These are phyloP conservation scores for Rhagium mordax DNA, from an alignment of 2,888 invertebrate genomes.

Conservation along the genomic window DNA sequence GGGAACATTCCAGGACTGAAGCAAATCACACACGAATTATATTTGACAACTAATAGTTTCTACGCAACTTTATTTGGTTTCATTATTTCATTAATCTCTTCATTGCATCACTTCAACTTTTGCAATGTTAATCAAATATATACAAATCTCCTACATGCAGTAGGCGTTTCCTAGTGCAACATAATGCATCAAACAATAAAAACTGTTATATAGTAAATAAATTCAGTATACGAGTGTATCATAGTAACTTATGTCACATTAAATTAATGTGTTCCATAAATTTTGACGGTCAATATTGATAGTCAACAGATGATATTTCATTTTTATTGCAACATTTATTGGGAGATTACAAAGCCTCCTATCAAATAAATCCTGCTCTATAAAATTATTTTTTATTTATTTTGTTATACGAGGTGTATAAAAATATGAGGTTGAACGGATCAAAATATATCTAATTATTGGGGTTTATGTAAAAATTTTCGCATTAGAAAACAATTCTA, in stretches of 20 bases:
- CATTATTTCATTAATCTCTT: too few species aligned
- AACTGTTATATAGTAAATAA: conserved; percentile 10
- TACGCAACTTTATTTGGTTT: too few species aligned
- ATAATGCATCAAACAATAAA: conserved; percentile 1
- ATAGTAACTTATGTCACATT: conserved; percentile 2
- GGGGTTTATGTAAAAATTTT: too few species aligned
- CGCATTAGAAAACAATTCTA: too few species aligned
- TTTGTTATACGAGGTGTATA: too few species aligned
- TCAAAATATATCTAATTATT: too few species aligned
- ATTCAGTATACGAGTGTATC: background rate
- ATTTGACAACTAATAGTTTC: too few species aligned
- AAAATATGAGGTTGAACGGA: too few species aligned
- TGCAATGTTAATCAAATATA: background rate
- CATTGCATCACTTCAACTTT: background rate
- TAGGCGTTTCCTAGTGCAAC: conserved; percentile 3
- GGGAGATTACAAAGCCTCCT: background rate
- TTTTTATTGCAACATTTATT: conserved; percentile 42
- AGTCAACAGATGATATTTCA: conserved; percentile 5
- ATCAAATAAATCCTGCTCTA: background rate
- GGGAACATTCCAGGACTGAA: too few species aligned
- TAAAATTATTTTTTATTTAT: background rate
- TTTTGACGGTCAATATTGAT: conserved; percentile 6
- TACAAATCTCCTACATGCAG: conserved; percentile 2
- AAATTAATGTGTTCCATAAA: conserved; percentile 10
- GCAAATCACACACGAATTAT: too few species aligned